Evolutionary conservation across 2,113 vertebrate genomes (phyloP).

Genomic region (Hylia prasina): DNA sequence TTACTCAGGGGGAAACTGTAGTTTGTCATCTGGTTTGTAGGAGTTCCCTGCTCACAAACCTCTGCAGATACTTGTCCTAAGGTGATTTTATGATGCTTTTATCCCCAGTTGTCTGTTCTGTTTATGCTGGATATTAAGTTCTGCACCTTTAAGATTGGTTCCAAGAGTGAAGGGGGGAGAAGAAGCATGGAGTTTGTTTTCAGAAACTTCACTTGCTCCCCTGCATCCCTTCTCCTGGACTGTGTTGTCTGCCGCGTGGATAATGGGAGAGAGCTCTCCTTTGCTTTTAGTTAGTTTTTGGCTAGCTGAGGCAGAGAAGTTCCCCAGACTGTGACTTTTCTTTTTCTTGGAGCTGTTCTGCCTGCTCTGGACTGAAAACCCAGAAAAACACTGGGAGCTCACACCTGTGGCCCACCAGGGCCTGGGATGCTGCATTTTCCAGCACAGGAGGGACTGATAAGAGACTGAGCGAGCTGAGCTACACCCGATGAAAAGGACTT

Average conservation of each 20-base stretch:
- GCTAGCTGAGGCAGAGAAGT: not conserved
- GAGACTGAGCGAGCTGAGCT: not conserved
- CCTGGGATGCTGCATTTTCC: not conserved
- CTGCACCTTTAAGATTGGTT: not conserved
- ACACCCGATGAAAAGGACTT: not conserved
- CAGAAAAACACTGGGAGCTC: not conserved
- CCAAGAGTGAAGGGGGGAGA: not conserved
- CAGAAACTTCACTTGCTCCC: not conserved
- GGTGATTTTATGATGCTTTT: not conserved
- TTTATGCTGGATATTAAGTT: not conserved
- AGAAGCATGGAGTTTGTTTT: not conserved
- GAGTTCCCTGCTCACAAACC: not conserved
- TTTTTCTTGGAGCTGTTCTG: not conserved
- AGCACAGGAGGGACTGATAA: not conserved
- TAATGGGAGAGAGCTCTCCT: not conserved
- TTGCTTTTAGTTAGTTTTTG: not conserved
- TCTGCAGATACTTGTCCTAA: not conserved
- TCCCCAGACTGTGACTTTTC: not conserved
- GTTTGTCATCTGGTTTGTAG: conserved; percentile 19
- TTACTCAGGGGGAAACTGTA: not conserved
- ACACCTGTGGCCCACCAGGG: not conserved
- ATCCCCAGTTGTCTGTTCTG: not conserved
- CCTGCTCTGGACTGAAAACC: not conserved
- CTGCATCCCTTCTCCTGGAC: not conserved
- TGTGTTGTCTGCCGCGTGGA: not conserved